phyloP scores from a whole-genome alignment of 1,140 invertebrate species.

The Pinna nobilis region DNA sequence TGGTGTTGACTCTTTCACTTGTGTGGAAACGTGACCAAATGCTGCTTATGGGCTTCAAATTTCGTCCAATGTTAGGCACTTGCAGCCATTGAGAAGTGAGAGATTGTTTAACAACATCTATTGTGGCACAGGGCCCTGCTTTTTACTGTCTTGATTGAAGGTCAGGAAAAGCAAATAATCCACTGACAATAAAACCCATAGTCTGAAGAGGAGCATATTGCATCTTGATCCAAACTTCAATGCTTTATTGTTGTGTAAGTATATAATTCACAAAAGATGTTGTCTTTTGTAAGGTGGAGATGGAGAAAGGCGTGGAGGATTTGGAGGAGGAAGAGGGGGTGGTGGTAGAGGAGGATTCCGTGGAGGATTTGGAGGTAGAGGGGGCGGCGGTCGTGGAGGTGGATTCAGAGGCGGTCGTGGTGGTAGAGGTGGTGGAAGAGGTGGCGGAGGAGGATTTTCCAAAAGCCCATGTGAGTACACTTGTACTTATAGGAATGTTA shows the following conservation, averaged over 20 bases:
- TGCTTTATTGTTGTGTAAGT: neutral
- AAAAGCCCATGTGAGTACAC: slow-evolving; percentile 24
- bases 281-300: neutral
- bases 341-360: slow-evolving; percentile 45
- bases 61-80: no score
- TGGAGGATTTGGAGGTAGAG: slow-evolving; percentile 25
- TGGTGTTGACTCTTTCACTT: no score
- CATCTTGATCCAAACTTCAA: no score
- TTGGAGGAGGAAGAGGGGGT: slow-evolving; percentile 19
- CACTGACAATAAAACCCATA: no score
- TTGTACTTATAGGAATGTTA: neutral
- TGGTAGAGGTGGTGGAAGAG: slow-evolving; percentile 16
- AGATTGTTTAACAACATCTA: no score
- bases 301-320: slow-evolving; percentile 8
- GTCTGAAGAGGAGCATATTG: neutral
- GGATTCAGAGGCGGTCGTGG: slow-evolving; percentile 36
- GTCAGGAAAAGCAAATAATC: no score
- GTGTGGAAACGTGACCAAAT: no score
- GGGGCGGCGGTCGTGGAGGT: slow-evolving; percentile 51
- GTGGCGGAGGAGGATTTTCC: slow-evolving; percentile 29
- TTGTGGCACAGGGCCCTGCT: no score
- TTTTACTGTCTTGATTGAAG: no score
- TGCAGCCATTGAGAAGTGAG: no score
- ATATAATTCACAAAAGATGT: neutral
- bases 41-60: no score